Evolutionary conservation across 2,888 invertebrate species (phyloP).

Genomic region (Vannuccia rotundouncinata): DNA sequence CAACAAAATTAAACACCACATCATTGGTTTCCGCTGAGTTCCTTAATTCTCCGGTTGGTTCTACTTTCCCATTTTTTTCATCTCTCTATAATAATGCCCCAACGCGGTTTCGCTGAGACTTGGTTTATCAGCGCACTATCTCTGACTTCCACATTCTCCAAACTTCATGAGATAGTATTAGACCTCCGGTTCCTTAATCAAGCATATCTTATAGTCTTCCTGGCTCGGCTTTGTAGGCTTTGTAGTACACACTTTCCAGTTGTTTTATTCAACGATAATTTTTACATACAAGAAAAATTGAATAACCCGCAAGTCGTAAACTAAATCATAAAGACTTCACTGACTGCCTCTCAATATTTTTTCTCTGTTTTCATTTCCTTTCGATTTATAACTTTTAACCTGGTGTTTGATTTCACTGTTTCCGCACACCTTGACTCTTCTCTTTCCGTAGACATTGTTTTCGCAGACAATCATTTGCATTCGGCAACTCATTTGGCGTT

Average conservation of each 20-base stretch:
- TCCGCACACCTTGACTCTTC: not conserved
- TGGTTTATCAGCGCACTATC: conserved; percentile 18
- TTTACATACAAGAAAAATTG: not conserved
- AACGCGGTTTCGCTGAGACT: not conserved
- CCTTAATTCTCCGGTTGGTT: conserved; percentile 5
- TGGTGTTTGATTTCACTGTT: conserved; percentile 24
- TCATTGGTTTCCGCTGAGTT: not conserved
- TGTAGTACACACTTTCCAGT: too few relatives aligned
- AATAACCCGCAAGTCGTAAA: not conserved
- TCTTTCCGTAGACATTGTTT: conserved; percentile 18
- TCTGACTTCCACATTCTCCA: not conserved
- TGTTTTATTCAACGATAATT: not conserved
- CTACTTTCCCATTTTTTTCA: not conserved
- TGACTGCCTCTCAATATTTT: not conserved
- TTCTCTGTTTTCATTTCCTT: not conserved
- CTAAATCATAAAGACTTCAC: not conserved
- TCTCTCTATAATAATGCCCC: not conserved
- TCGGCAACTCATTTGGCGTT: conserved; percentile 17
- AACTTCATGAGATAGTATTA: not conserved
- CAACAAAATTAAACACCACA: not conserved
- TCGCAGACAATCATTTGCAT: conserved; percentile 19
- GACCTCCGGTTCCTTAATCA: not conserved
- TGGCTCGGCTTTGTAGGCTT: too few relatives aligned
- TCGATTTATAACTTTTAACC: conserved; percentile 2
- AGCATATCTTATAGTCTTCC: not conserved